Conservation (phyloP, 2,888 invertebrate genomes). For the Chirona hameri region DNA sequence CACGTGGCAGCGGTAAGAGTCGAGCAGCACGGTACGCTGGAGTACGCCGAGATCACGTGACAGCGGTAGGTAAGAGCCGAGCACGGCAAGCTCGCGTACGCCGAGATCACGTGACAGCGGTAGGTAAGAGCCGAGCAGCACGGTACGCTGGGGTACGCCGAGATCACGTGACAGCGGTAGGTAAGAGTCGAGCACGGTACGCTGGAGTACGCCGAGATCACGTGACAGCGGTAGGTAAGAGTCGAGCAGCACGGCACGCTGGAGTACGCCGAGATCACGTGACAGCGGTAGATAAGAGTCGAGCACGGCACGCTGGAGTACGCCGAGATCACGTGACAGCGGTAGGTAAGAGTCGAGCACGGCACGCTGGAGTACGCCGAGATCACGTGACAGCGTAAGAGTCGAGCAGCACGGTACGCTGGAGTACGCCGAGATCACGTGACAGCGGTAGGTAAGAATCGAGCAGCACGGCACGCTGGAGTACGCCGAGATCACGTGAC, state of each 20-base stretch:
- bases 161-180: not conserved
- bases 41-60: not conserved
- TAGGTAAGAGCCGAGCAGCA: not conserved
- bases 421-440: not conserved
- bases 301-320: too few relatives aligned
- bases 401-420: too few relatives aligned
- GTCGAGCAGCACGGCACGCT: too few relatives aligned
- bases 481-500: not conserved
- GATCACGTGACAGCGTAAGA: not conserved
- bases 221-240: not conserved
- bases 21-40: too few relatives aligned
- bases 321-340: not conserved
- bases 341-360: not conserved
- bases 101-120: not conserved
- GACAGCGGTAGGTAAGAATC: not conserved
- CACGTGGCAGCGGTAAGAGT: not conserved
- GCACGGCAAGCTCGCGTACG: not conserved
- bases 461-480: too few relatives aligned
- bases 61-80: not conserved
- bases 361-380: not conserved
- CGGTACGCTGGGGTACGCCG: not conserved
- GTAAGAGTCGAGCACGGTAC: too few relatives aligned
- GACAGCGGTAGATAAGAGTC: not conserved
- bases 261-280: not conserved
- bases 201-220: not conserved